A percentile compares a stretch with the other conserved stretches of the same genome.
phyloP scores from a whole-genome alignment of 2,797 vertebrate genomes.

The Mustela erminea region DNA sequence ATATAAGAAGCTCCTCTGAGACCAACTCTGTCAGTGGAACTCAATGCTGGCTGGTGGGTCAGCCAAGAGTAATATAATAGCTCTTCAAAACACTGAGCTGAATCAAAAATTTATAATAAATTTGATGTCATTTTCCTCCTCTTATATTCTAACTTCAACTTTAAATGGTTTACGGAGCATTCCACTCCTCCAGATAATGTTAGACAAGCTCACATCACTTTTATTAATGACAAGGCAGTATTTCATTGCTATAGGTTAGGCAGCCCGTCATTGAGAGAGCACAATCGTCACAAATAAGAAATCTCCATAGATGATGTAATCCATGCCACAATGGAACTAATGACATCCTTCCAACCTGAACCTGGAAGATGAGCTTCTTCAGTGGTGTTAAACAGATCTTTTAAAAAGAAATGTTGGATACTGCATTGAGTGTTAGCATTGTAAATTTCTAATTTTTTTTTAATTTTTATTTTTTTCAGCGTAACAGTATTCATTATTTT shows the following conservation, averaged over 20 bases:
- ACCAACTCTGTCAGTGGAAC: background rate
- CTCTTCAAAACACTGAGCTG: constrained; percentile 30
- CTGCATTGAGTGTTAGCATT: background rate
- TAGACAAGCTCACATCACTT: background rate
- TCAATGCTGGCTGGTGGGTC: background rate
- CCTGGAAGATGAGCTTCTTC: constrained; percentile 44
- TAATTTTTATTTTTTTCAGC: too few relatives aligned
- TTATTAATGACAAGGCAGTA: background rate
- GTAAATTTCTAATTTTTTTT: background rate
- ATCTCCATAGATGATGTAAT: constrained; percentile 60
- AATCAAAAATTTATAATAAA: background rate
- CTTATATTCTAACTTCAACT: constrained; percentile 4
- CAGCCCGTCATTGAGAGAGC: background rate
- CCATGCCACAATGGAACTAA: background rate
- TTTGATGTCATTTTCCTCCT: background rate
- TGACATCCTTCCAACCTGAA: constrained; percentile 56
- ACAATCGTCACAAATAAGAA: constrained; percentile 44
- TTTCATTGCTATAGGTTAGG: background rate
- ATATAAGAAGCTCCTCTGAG: background rate
- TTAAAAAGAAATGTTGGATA: constrained; percentile 35
- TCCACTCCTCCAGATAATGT: background rate
- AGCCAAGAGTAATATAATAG: background rate
- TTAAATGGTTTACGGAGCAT: background rate
- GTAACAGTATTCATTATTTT: too few relatives aligned
- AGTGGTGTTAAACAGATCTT: background rate